These are phyloP conservation scores for Phocoena phocoena DNA, from an alignment of 2,113 vertebrate species.

Conservation along the genomic window DNA sequence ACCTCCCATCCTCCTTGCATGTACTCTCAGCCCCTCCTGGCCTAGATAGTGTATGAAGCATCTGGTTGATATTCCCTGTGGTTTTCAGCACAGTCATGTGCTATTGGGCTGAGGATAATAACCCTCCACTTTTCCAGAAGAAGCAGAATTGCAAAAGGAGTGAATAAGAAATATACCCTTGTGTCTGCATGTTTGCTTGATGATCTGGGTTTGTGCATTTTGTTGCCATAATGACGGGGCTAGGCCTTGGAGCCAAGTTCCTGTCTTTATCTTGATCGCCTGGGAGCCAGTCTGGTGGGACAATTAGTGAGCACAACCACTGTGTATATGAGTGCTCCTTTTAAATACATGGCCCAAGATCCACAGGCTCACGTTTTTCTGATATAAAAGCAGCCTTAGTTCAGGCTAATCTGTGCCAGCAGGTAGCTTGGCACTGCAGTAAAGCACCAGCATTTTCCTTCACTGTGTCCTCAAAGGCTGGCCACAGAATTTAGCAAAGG, in stretches of 20 bases:
- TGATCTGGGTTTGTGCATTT: not conserved
- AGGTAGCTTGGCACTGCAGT: not conserved
- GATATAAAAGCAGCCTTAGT: not conserved
- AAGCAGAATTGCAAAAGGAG: conserved; percentile 34
- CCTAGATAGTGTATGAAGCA: not conserved
- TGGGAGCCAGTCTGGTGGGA: conserved; percentile 38
- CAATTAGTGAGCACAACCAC: not conserved
- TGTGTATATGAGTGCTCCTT: not conserved
- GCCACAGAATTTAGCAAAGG: not conserved
- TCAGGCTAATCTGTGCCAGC: not conserved
- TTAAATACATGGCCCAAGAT: not conserved
- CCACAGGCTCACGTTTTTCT: not conserved
- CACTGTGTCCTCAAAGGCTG: not conserved
- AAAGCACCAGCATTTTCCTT: not conserved
- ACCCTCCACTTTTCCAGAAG: conserved; percentile 22
- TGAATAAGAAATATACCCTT: not conserved
- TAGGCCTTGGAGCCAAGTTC: conserved; percentile 16
- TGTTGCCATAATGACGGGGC: conserved; percentile 31
- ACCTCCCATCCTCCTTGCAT: accelerated
- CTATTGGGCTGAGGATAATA: not conserved
- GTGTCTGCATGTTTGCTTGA: conserved; percentile 26
- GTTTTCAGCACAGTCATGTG: not conserved
- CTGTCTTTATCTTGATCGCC: not conserved
- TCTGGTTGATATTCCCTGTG: not conserved
- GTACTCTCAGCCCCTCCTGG: not conserved